Evolutionary conservation across 2,888 invertebrate genomes (phyloP).

Genomic region (Drosophila melanosoma): DNA sequence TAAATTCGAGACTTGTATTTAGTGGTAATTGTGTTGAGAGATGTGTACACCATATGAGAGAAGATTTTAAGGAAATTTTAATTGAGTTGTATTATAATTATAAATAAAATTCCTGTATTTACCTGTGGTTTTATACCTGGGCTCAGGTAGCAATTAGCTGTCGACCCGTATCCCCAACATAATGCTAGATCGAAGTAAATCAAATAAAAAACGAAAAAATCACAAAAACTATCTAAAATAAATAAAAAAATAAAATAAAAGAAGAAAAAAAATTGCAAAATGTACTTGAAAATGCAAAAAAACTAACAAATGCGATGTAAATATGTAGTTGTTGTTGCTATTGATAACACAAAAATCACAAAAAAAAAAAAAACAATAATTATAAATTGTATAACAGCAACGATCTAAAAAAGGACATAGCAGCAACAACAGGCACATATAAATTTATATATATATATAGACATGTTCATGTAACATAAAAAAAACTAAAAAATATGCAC

Average conservation of each 20-base stretch:
- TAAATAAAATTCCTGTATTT: slow-evolving; percentile 59
- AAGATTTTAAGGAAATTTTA: slow-evolving; percentile 61
- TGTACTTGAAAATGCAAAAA: slow-evolving; percentile 60
- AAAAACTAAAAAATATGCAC: slow-evolving; percentile 23
- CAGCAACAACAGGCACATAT: slow-evolving; percentile 57
- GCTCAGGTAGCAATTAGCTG: slow-evolving; percentile 37
- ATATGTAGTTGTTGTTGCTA: slow-evolving; percentile 73
- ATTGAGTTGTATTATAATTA: slow-evolving; percentile 71
- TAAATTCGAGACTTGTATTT: slow-evolving; percentile 47
- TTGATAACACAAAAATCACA: slow-evolving; percentile 12
- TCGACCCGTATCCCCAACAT: slow-evolving; percentile 3
- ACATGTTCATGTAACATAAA: slow-evolving; percentile 27
- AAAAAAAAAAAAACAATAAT: slow-evolving; percentile 31
- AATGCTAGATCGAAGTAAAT: slow-evolving; percentile 17
- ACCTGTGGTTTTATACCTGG: slow-evolving; percentile 51
- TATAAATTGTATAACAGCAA: slow-evolving; percentile 19
- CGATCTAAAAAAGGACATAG: slow-evolving; percentile 30
- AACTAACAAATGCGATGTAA: slow-evolving; percentile 74
- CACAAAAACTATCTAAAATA: slow-evolving; percentile 22
- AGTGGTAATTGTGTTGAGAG: slow-evolving; percentile 45
- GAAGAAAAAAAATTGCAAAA: slow-evolving; percentile 51
- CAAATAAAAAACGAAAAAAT: slow-evolving; percentile 20
- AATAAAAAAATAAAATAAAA: slow-evolving; percentile 30
- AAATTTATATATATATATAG: slow-evolving; percentile 24
- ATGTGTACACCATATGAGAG: slow-evolving; percentile 26